Base-by-base conservation (phyloP, 1,140 invertebrate species). In the Drosophila chauvacae region DNA sequence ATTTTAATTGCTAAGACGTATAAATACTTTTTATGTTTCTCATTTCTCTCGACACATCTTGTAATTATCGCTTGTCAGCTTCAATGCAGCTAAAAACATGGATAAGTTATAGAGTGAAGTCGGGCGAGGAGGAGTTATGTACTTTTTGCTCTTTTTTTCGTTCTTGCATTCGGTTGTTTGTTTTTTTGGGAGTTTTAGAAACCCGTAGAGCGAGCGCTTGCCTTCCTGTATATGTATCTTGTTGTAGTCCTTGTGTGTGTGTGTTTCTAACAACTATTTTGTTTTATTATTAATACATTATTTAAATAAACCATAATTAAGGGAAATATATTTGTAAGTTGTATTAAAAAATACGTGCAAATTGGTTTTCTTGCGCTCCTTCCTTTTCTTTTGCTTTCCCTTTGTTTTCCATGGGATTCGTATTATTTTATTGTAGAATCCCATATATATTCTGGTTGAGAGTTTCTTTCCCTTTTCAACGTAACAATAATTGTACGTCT, bases 1-100 rank as follows among this genome's bases (percentile, higher is more conserved):
- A 56, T 74, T 90, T 88, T 90, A 88, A 84, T 90, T 84, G 73
- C 84, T 88, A 88, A 87, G 80, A 88, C 69, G 80, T 87, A 87
- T 87, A 87, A 87, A 88, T 88, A 88, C 84, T 88, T 79, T 73
- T 75, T 72, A 66, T 83, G 53, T 80, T 84, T 85, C 66, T 60
- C 51, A 23, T 16, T 47, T 77, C 56, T 59, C 62, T 72, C 69
- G 69, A 72, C 73, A 50, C 73, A 53, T 81, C 45, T 75, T 53
- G 63, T 76, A 53, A 69, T 65, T 62, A 59, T 66, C 59, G 57
- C 51, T 23, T 16, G 48, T 72, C 37, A 51, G 42, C 64, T 71
- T 48, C 26, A 48, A 28, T 42, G 68, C 50, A 48, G 51, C 64
- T 66, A 48, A 56, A 58, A 71, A 70, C 69, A 42, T 44, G 59